These are phyloP conservation scores for Formica selysi DNA, from an alignment of 1,140 invertebrate species.

Conservation along the genomic window DNA sequence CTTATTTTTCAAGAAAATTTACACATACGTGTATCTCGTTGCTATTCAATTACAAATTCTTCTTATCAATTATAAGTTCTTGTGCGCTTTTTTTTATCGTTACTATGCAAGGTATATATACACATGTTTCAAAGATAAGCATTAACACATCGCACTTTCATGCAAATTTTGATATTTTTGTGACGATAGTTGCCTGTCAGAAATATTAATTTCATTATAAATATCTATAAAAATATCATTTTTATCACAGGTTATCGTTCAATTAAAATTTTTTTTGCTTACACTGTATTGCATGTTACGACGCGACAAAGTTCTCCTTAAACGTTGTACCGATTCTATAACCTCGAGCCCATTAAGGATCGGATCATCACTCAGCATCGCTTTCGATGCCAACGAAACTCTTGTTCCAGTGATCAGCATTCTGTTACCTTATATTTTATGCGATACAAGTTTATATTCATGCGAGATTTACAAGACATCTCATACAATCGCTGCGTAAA, in stretches of 20 bases:
- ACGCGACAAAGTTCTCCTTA: constrained; percentile 16
- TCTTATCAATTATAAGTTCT: neutral
- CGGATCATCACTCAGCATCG: constrained; percentile 3
- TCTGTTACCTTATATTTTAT: neutral
- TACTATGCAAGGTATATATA: neutral
- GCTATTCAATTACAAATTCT: neutral
- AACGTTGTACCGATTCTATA: constrained; percentile 36
- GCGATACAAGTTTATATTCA: neutral
- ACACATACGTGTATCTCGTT: neutral
- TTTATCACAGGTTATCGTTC: neutral
- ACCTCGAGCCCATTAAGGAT: constrained; percentile 39
- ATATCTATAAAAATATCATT: constrained; percentile 3
- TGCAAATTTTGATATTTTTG: neutral
- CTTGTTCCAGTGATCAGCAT: neutral
- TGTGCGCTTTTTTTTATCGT: neutral
- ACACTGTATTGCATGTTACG: neutral
- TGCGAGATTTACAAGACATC: neutral
- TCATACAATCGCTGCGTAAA: constrained; percentile 3
- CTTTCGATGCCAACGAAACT: constrained; percentile 19
- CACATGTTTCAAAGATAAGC: neutral
- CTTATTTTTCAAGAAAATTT: neutral
- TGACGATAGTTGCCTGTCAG: neutral
- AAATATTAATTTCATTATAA: constrained; percentile 8
- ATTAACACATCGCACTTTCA: neutral
- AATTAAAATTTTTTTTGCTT: neutral